phyloP scores from a whole-genome alignment of 2,888 invertebrate species.

The Harmothoe impar region DNA sequence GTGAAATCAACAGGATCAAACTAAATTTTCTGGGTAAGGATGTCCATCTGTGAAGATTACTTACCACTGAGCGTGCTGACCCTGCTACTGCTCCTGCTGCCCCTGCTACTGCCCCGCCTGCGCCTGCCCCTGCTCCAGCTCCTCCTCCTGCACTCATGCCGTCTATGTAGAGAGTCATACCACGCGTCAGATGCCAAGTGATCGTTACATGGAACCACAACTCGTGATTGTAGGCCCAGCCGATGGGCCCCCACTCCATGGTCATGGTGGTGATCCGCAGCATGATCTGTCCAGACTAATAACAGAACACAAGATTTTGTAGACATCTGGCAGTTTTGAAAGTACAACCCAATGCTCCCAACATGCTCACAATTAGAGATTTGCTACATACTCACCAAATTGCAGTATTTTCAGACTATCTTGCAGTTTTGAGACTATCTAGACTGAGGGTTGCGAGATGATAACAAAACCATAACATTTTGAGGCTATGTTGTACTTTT shows the following conservation, averaged over 20 bases:
- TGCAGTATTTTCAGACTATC: too few relatives aligned
- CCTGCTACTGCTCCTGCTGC: neutral
- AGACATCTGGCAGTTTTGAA: neutral
- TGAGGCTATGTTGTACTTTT: too few relatives aligned
- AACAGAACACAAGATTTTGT: neutral
- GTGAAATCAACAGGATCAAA: too few relatives aligned
- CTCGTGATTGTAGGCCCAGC: neutral
- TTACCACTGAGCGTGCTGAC: conserved; percentile 20
- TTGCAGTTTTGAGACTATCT: too few relatives aligned
- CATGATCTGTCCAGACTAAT: conserved; percentile 29
- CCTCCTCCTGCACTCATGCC: neutral
- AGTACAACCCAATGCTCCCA: neutral
- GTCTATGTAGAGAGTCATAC: conserved; percentile 39
- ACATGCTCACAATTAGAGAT: too few relatives aligned
- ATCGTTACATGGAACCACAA: conserved; percentile 48
- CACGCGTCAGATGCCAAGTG: conserved; percentile 22
- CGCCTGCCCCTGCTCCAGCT: neutral
- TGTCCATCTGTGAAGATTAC: too few relatives aligned
- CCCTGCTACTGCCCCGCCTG: neutral
- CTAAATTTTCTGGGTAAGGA: too few relatives aligned
- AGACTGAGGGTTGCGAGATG: too few relatives aligned
- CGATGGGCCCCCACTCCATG: conserved; percentile 23
- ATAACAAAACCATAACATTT: too few relatives aligned
- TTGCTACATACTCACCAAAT: too few relatives aligned
- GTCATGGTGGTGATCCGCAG: neutral